Percentiles rank a stretch among this genome's conserved stretches.
Conservation (phyloP, 1,140 invertebrate species). For the Monochamus saltuarius region DNA sequence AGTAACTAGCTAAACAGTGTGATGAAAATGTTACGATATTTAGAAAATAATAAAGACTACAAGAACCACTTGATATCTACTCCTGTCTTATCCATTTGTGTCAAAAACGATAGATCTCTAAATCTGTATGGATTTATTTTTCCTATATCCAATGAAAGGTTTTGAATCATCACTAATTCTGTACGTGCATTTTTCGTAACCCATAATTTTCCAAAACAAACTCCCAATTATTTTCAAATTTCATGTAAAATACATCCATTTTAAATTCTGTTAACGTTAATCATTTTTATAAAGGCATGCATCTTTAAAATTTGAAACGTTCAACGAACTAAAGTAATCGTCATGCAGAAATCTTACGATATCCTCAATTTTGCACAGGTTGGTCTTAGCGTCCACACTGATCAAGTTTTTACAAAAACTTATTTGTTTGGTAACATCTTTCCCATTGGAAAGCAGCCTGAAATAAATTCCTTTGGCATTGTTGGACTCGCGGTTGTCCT, state of each 20-base stretch:
- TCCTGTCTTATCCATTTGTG: too few relatives aligned
- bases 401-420: slow-evolving; percentile 73
- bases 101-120: too few relatives aligned
- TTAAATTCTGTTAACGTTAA: neutral
- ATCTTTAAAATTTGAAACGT: slow-evolving; percentile 83
- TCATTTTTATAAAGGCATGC: slow-evolving; percentile 57
- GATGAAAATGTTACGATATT: too few relatives aligned
- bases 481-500: slow-evolving; percentile 50
- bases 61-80: too few relatives aligned
- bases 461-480: slow-evolving; percentile 73
- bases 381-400: slow-evolving; percentile 57
- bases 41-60: too few relatives aligned
- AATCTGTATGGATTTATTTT: too few relatives aligned
- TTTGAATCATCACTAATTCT: too few relatives aligned
- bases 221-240: neutral
- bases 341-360: slow-evolving; percentile 82
- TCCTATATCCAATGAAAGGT: too few relatives aligned
- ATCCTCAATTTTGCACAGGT: slow-evolving; percentile 79
- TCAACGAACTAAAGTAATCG: slow-evolving; percentile 77
- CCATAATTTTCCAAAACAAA: too few relatives aligned
- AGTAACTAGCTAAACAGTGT: too few relatives aligned
- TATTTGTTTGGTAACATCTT: slow-evolving; percentile 78
- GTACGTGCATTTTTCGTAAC: too few relatives aligned
- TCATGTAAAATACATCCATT: neutral
- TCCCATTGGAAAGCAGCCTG: slow-evolving; percentile 81